A percentile compares a stretch with the other conserved stretches of the same genome.
Evolutionary conservation across 1,140 invertebrate genomes (phyloP).

Genomic region (Pseudomyrmex gracilis): DNA sequence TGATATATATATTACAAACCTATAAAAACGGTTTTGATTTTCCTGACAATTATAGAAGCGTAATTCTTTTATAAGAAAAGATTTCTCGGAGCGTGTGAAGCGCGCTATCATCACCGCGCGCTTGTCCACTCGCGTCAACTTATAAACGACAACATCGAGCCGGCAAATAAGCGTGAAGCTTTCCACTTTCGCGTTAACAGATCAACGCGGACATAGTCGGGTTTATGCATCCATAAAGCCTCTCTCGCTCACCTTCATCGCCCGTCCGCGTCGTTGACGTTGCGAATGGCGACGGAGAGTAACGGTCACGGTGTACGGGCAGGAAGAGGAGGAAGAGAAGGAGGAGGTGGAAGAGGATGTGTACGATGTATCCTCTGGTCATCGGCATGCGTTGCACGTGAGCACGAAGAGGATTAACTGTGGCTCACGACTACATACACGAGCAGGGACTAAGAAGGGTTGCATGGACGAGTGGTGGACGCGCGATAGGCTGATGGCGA

Average conservation of each 20-base stretch:
- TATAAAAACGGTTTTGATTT: neutral
- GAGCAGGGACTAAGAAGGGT: conserved; percentile 59
- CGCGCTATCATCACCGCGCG: neutral
- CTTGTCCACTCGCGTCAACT: conserved; percentile 5
- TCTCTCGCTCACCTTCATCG: conserved; percentile 20
- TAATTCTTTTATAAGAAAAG: conserved; percentile 17
- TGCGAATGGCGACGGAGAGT: conserved; percentile 30
- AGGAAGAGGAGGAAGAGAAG: too few relatives aligned
- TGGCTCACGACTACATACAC: conserved; percentile 2
- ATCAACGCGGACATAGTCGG: conserved; percentile 27
- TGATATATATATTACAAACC: conserved; percentile 2
- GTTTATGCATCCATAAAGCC: conserved; percentile 68
- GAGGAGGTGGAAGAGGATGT: neutral
- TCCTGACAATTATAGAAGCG: neutral
- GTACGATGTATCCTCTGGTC: conserved; percentile 62
- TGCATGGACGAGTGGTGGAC: conserved; percentile 45
- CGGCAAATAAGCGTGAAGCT: conserved; percentile 48
- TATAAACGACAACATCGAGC: conserved; percentile 35
- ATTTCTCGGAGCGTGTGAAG: neutral
- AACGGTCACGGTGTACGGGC: conserved; percentile 34
- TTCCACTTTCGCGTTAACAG: conserved; percentile 42
- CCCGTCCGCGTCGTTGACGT: conserved; percentile 26
- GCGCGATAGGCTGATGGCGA: conserved; percentile 40
- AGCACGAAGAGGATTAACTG: conserved; percentile 73
- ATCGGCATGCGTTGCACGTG: conserved; percentile 61